These are phyloP conservation scores for Loriculus beryllinus DNA, from an alignment of 2,797 vertebrate genomes.

Conservation along the genomic window DNA sequence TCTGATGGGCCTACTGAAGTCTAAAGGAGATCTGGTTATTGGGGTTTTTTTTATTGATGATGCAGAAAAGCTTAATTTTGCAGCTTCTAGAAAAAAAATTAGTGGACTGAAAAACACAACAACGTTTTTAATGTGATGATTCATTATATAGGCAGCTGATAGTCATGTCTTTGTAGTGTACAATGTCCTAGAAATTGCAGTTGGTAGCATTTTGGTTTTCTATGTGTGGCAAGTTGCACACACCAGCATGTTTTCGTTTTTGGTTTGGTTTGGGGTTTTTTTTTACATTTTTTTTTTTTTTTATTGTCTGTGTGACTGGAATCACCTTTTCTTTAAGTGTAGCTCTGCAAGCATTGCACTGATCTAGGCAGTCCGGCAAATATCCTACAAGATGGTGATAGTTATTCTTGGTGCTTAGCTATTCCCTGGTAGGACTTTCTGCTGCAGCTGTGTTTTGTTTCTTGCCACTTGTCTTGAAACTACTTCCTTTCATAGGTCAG, in stretches of 20 bases:
- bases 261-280: too few species aligned
- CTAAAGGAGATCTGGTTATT: background rate
- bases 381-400: background rate
- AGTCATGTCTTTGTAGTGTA: slow-evolving; percentile 27
- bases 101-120: background rate
- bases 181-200: slow-evolving; percentile 45
- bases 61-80: slow-evolving; percentile 15
- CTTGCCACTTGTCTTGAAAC: slow-evolving; percentile 36
- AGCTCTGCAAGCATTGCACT: background rate
- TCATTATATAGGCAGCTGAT: slow-evolving; percentile 54
- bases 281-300: background rate
- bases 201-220: slow-evolving; percentile 20
- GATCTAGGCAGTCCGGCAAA: background rate
- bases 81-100: background rate
- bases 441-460: slow-evolving; percentile 43
- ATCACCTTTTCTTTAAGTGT: background rate
- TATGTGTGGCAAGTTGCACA: background rate
- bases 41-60: background rate
- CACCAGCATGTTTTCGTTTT: background rate
- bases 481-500: slow-evolving; percentile 50
- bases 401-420: background rate
- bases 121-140: slow-evolving; percentile 28
- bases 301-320: background rate
- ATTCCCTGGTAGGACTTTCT: background rate
- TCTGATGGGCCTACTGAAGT: background rate